Evolutionary conservation across 1,140 invertebrate species (phyloP).

Genomic region (Formica selysi): DNA sequence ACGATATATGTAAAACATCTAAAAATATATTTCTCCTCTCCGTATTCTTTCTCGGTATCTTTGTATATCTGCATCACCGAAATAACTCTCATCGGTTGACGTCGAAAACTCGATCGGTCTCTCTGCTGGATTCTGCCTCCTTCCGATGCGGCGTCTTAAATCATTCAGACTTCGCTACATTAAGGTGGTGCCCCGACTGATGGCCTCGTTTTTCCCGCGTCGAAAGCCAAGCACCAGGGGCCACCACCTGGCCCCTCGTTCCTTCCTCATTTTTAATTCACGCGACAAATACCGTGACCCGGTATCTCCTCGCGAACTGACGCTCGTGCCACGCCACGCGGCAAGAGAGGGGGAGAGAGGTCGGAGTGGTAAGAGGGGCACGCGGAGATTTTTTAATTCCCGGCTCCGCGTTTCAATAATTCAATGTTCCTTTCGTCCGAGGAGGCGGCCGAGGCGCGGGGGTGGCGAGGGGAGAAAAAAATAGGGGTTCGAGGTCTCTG

Average conservation of each 20-base stretch:
- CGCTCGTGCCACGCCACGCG: conserved; percentile 51
- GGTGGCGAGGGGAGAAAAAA: conserved; percentile 69
- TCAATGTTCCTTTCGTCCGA: conserved; percentile 77
- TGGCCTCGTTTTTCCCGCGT: conserved; percentile 81
- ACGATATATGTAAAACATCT: not conserved
- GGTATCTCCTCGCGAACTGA: conserved; percentile 61
- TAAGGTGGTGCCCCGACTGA: conserved; percentile 81
- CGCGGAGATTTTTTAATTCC: conserved; percentile 84
- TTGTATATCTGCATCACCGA: conserved; percentile 11
- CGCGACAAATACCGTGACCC: conserved; percentile 82
- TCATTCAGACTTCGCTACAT: conserved; percentile 80
- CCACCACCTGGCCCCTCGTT: conserved; percentile 76
- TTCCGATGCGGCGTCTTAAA: conserved; percentile 72
- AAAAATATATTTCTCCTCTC: not conserved
- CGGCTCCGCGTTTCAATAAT: conserved; percentile 82
- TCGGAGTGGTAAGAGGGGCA: not conserved
- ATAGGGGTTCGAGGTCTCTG: conserved; percentile 75
- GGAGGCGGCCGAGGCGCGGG: not conserved
- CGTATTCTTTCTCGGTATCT: not conserved
- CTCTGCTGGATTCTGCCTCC: conserved; percentile 10
- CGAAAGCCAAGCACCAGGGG: conserved; percentile 50
- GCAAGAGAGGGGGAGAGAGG: not conserved
- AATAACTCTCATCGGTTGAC: conserved; percentile 36
- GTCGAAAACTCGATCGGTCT: conserved; percentile 31
- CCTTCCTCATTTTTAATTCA: conserved; percentile 85